Base-by-base conservation (phyloP, 2,797 vertebrate genomes). In the Rhyacichthys aspro region DNA sequence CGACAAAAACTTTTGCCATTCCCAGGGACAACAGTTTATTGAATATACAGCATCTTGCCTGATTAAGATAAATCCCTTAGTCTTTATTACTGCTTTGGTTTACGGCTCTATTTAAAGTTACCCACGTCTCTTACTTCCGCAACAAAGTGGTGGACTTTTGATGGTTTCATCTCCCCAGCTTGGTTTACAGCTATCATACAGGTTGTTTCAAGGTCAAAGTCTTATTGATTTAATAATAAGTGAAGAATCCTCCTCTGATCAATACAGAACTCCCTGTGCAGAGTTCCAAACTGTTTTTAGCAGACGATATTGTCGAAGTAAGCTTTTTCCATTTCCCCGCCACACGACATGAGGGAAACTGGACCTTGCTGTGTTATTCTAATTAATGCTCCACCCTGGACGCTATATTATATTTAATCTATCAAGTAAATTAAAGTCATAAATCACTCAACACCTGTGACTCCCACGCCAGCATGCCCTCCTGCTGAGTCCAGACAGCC, bases 391-490 rank as follows among this genome's bases (percentile, higher is more conserved):
- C 55, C 2, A 11, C 33, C 69, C 57, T 63, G 70, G 70, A 67
- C 55, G 67, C 71, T 56, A 32, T 55, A 63, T 81, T 55, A 77
- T 81, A 74, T 77, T 83, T 82, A 82, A 87, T 88, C 67, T 70
- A 83, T 78, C 68, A 42, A 67, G 73, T 58, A 85, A 87, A 89
- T 88, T 87, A 88, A 87, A 89, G 58, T 59, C 70, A 84, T 89
- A 84, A 89, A 89, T 89, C 83, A 88, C 76, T 83, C 79, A 60
- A 58, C 86, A 82, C 80, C 82, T 76, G 86, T 33, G 74, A 80
- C 82, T 81, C 82, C 81, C 79, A 79, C 50, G 43, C 72, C 54
- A 55, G 55, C 65, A 45, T 5, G 78, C 74, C 11, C 45, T 39
- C 47, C 67, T 38, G 56, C 49, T 52, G 67, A 62, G 55, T 34